phyloP scores from a whole-genome alignment of 2,113 vertebrate species.

The Microtus richardsoni region DNA sequence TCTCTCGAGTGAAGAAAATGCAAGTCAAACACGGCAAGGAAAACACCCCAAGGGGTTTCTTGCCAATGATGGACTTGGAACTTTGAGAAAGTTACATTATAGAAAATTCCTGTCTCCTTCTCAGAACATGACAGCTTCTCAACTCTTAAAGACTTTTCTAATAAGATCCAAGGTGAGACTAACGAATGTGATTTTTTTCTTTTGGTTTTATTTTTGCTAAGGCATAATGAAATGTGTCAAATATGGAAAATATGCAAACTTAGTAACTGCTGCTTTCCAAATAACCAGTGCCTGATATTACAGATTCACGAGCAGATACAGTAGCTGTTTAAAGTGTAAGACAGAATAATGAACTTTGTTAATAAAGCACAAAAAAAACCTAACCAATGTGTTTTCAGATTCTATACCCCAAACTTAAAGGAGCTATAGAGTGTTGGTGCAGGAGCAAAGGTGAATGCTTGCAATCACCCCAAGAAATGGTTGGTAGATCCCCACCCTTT shows the following conservation, averaged over 20 bases:
- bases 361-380: constrained; percentile 29
- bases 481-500: not conserved
- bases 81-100: constrained; percentile 31
- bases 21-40: not conserved
- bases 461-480: not conserved
- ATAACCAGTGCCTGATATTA: constrained; percentile 49
- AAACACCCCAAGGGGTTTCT: not conserved
- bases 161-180: constrained; percentile 25
- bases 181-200: not conserved
- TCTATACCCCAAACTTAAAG: not conserved
- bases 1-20: not conserved
- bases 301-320: constrained; percentile 26
- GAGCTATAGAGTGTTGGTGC: constrained; percentile 7
- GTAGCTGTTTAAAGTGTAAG: constrained; percentile 33
- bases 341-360: constrained; percentile 38
- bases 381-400: constrained; percentile 26
- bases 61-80: constrained; percentile 28
- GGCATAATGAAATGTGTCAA: constrained; percentile 53
- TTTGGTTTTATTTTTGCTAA: not conserved
- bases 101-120: not conserved
- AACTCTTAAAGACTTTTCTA: constrained; percentile 43
- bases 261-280: constrained; percentile 61
- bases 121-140: not conserved
- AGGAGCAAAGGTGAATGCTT: constrained; percentile 5
- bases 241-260: constrained; percentile 60